Evolutionary conservation across 2,888 invertebrate species (phyloP), one percentile per base, ranked within the genome.

Genomic region (Panopea generosa): DNA sequence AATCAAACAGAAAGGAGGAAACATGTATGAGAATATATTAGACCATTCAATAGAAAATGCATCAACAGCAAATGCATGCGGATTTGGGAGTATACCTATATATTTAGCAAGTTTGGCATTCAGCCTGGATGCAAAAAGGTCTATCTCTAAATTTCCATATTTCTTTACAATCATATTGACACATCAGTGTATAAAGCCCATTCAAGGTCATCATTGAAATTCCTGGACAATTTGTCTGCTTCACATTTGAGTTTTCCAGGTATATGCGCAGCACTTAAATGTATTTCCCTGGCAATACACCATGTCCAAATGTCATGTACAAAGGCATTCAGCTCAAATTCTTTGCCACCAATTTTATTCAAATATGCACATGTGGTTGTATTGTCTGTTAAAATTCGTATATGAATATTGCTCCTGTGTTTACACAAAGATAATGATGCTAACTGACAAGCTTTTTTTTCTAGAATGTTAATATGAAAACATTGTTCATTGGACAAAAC

Each of bases 11-110:
- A n/a, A n/a, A n/a, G n/a, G n/a, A n/a, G n/a, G n/a, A n/a, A n/a
- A n/a, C n/a, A n/a, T n/a, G n/a, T n/a, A n/a, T n/a, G n/a, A n/a
- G n/a, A n/a, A n/a, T n/a, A n/a, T n/a, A n/a, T n/a, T n/a, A n/a
- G n/a, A n/a, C 78, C 76, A 82, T 3, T 16, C 14, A 0, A 77
- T 1, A 1, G 76, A 61, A 49, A 76, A 82, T n/a, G 79, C 73
- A 67, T 73, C 67, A 6, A 73, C 60, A 2, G 67, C 73, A 1
- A 47, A 20, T n/a, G 77, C 4, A 27, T 56, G 1, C 22, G 24
- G 9, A 57, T 2, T 56, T 81, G 66, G 18, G 18, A n/a, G n/a
- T n/a, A n/a, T n/a, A n/a, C n/a, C n/a, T n/a, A n/a, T n/a, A n/a
- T 20, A 53, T 80, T 83, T n/a, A 71, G n/a, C n/a, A n/a, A n/a